Evolutionary conservation across 2,888 invertebrate genomes (phyloP), one percentile per base, ranked within the genome.

Genomic region (Lepidocyrtinus sp.): DNA sequence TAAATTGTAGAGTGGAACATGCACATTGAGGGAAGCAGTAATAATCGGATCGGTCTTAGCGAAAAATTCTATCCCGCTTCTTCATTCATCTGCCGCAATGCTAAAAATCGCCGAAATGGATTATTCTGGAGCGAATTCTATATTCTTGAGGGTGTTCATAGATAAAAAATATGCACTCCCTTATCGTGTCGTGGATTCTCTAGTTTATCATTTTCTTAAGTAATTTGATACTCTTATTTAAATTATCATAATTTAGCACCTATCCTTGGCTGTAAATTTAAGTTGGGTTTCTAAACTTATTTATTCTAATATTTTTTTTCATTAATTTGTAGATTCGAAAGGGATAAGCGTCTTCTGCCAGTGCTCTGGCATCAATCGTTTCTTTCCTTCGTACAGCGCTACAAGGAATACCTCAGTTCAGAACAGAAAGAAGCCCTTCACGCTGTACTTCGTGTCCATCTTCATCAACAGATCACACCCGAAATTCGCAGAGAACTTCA

Each of bases 101-200:
- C 90, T 98, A 26, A 96, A 97, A 90, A 95, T 99, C 77, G 97
- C 98, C 59, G 97, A 98, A 90, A 98, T 99, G 98, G 96, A 95
- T 87, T 98, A 98, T 88, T 95, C 94, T 24, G 99, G 99, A 1
- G 96, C 98, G 0, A 98, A 95, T 89, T 98, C 97, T 36, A 96
- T 99, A 87, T 97, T 99, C 88, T 91, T 99, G 74, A 91, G 97
- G 81, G 94, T 96, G 88, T 93, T 99, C 81, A 92, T 99, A 83
- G 98, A 99, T 88, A 99, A 99, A 89, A 97, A 98, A 88, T 99
- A 99, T 90, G 97, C 98, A 0, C 90, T 99, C 74, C 99, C 99
- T 0, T 98, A 95, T 89, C 91, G 96, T 87, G 99, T 98, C 0
- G 92, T 99, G 2, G 99, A 99, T 90, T 96, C 95, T 15, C 93